Evolutionary conservation across 2,888 invertebrate genomes (phyloP).

Genomic region (Polydrusus tereticollis): DNA sequence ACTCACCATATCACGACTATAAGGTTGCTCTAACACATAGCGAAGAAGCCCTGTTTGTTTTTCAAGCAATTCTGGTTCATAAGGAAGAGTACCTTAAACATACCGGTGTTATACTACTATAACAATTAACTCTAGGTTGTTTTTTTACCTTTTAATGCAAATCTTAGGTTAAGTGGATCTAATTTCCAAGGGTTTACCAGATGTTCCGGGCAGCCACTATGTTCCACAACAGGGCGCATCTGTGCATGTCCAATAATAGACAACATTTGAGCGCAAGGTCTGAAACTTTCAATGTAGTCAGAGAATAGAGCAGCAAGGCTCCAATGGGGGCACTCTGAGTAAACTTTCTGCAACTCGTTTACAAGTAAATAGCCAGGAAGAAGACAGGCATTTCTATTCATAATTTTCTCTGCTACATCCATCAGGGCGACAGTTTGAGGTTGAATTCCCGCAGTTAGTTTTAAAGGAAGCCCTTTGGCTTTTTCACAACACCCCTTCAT

Average conservation of each 20-base stretch:
- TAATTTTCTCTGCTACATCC: slow-evolving; percentile 87
- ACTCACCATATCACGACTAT: slow-evolving; percentile 89
- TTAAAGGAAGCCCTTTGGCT: slow-evolving; percentile 83
- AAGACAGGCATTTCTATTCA: slow-evolving; percentile 92
- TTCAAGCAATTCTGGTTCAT: slow-evolving; percentile 87
- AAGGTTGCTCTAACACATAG: slow-evolving; percentile 94
- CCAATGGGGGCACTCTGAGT: slow-evolving; percentile 94
- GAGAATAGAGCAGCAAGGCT: slow-evolving; percentile 88
- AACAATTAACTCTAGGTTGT: not conserved
- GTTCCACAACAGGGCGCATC: slow-evolving; percentile 95
- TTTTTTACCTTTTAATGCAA: slow-evolving; percentile 71
- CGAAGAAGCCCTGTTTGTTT: slow-evolving; percentile 90
- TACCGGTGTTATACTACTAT: not conserved
- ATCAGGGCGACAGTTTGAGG: slow-evolving; percentile 86
- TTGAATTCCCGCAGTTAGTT: slow-evolving; percentile 83
- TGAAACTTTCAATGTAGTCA: slow-evolving; percentile 92
- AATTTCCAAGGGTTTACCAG: slow-evolving; percentile 94
- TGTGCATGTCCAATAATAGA: slow-evolving; percentile 91
- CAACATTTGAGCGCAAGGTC: slow-evolving; percentile 95
- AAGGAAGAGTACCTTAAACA: slow-evolving; percentile 79
- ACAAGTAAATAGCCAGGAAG: slow-evolving; percentile 95
- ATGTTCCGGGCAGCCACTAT: slow-evolving; percentile 91
- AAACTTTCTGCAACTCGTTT: slow-evolving; percentile 90
- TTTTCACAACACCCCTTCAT: slow-evolving; percentile 90
- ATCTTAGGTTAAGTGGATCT: slow-evolving; percentile 83